Base-by-base conservation (phyloP, 2,888 invertebrate species). In the Metallyticus violacea region DNA sequence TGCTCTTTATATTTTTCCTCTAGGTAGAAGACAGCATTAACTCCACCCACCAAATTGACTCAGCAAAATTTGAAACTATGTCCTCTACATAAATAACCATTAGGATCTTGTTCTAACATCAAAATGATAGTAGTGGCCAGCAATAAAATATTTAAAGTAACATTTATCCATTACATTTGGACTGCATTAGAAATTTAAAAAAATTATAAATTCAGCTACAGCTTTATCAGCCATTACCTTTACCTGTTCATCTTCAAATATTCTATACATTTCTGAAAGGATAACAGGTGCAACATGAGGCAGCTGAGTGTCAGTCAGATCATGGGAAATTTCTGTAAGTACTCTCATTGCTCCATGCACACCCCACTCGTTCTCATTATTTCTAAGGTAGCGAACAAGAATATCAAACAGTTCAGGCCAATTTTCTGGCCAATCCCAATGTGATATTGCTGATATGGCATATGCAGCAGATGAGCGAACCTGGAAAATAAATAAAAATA, bases 311-410 rank as follows among this genome's bases (percentile, higher is more conserved):
- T 94, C 95, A 6, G 93, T 93, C 5, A 95, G 93, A 90, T 96
- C 95, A 88, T 94, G 93, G 0, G 94, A 93, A 88, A 96, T 95
- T 90, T 96, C 96, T 89, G 94, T 93, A 77, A 96, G 91, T 4
- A 96, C 95, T 90, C 95, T 92, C 94, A 96, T 95, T 7, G 95
- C 94, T 9, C 96, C 96, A 90, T 95, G 95, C 27, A 96, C 95
- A 1, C 95, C 93, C 87, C 88, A 90, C 88, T 94, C 92, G 88
- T 93, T 93, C 88, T 93, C 93, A 62, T 6, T 62, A 85, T 94
- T 94, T 28, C 93, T 93, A 83, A 95, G 91, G 88, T 94, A 94
- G 85, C 93, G 93, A 88, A 96, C 94, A 77, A 96, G 93, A 27
- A 95, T 93, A 86, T 94, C 94, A 89, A 96, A 95, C 2, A 96